A percentile compares a stretch with the other conserved stretches of the same genome.
These are phyloP conservation scores for Lasioglossum oenotherae DNA, from an alignment of 2,888 invertebrate species.

Conservation along the genomic window DNA sequence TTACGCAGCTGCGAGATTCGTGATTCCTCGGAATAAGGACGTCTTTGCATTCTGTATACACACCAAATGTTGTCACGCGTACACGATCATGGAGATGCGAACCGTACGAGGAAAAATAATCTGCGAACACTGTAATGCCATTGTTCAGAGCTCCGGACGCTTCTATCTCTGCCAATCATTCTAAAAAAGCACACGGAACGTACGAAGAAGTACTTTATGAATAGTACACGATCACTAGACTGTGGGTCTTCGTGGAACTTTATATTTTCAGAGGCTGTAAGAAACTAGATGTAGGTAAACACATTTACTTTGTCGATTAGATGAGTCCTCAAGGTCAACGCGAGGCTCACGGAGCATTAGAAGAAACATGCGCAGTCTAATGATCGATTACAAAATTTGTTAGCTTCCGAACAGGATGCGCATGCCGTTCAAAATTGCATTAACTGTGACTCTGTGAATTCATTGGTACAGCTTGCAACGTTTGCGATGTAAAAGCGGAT, in stretches of 20 bases:
- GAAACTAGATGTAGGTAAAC: neutral
- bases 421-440: too few relatives aligned
- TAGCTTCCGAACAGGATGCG: neutral
- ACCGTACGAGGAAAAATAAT: constrained; percentile 36
- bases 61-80: constrained; percentile 68
- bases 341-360: too few relatives aligned
- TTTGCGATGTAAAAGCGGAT: neutral
- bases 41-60: constrained; percentile 52
- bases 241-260: neutral
- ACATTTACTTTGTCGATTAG: neutral
- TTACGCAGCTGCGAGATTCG: constrained; percentile 35
- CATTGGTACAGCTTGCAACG: neutral
- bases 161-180: constrained; percentile 10
- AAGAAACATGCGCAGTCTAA: neutral
- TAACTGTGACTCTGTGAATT: neutral
- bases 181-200: neutral
- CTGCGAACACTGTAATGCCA: too few relatives aligned
- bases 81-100: constrained; percentile 41
- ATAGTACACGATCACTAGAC: neutral
- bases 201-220: neutral
- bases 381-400: neutral
- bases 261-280: neutral
- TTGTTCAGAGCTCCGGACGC: neutral
- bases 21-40: constrained; percentile 68
- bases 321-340: too few relatives aligned